Base-by-base conservation (phyloP, 1,140 invertebrate genomes). In the Drosophila nannoptera region DNA sequence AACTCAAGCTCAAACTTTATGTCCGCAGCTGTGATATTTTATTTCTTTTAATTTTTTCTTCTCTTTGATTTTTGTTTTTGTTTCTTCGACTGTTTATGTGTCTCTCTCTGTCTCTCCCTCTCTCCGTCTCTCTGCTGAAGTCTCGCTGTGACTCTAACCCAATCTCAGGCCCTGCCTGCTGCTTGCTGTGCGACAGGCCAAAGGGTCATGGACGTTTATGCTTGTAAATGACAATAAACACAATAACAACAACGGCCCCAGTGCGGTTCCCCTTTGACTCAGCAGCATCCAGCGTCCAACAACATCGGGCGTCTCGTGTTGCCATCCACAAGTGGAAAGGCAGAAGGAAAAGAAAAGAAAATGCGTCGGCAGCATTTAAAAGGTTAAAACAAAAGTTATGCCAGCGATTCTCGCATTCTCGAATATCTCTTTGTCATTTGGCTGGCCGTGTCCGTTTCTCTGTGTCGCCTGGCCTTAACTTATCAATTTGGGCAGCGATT, bases 201-300 rank as follows among this genome's bases (percentile, higher is more conserved):
- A 71, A 84, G 80, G 80, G 81, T 84, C 80, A 84, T 38, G 80
- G 80, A 86, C 80, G 81, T 86, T 84, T 80, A 81, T 69, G 81
- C 73, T 75, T 86, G 81, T 80, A 84, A 81, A 81, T 80, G 81
- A 81, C 81, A 80, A 78, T 58, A 71, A 60, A 50, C 38, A 33
- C 60, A 66, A 67, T 22, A 59, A 31, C 59, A 65, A 60, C 53
- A 64, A 54, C 52, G 45, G 35, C 61, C 36, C 61, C 42, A 59
- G 42, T 52, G 38, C 67, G 66, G 56, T 54, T 43, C 80, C 38
- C 40, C 56, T 43, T 16, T 55, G 31, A 33, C 31, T 50, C 40
- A 14, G 7, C 36, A 60, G 63, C 54, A 46, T 14, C 40, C 12
- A 42, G 40, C 40, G 5, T 14, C 40, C 22, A 22, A 22, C 22